phyloP scores from a whole-genome alignment of 2,113 vertebrate species.

The Chlamydotis undulata region DNA sequence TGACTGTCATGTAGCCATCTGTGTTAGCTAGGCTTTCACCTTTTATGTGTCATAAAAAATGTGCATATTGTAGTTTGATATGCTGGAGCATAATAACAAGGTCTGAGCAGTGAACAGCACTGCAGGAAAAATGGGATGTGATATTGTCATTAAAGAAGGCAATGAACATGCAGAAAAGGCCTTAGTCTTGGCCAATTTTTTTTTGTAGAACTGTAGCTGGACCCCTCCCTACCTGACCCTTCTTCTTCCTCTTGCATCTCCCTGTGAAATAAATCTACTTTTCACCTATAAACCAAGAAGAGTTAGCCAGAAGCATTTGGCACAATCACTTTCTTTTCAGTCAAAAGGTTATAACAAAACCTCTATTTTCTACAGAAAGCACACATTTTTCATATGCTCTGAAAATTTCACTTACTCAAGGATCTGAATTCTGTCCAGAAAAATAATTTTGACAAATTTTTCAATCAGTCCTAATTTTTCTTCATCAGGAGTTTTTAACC shows the following conservation, averaged over 20 bases:
- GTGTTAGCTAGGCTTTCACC: not conserved
- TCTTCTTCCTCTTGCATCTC: not conserved
- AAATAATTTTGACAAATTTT: not conserved
- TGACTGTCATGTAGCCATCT: not conserved
- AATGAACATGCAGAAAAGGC: not conserved
- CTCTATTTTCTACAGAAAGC: not conserved
- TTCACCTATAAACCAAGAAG: not conserved
- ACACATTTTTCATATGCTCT: not conserved
- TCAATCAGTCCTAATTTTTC: not conserved
- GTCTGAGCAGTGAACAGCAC: not conserved
- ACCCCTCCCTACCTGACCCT: not conserved
- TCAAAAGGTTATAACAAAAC: not conserved
- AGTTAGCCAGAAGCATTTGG: not conserved
- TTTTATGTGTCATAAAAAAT: not conserved
- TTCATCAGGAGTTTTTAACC: not conserved
- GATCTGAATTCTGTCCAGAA: slow-evolving; percentile 4
- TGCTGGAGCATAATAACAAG: not conserved
- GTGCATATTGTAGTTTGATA: not conserved
- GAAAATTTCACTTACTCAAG: not conserved
- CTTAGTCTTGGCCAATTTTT: not conserved
- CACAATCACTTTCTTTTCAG: not conserved
- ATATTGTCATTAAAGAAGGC: not conserved
- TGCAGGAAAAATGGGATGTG: not conserved
- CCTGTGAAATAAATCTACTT: not conserved
- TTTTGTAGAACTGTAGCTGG: not conserved